Conservation (phyloP, 2,797 vertebrate species). For the Eulemur albifrons region DNA sequence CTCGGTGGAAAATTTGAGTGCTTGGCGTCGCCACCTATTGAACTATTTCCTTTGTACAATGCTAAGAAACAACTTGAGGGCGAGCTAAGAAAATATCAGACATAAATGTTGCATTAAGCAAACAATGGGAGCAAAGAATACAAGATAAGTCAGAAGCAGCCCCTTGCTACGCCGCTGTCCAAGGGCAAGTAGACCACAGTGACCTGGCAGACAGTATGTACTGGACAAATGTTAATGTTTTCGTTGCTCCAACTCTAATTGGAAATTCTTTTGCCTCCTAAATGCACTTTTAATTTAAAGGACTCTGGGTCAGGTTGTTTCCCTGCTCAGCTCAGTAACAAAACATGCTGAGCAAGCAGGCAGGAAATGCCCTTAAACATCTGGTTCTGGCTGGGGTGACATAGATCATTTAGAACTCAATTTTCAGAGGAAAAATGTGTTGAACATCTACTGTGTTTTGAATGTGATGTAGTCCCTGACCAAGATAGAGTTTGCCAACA, state of each 20-base stretch:
- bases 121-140: background rate
- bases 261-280: background rate
- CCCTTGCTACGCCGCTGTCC: background rate
- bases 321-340: background rate
- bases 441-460: background rate
- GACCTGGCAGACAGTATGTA: background rate
- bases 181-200: background rate
- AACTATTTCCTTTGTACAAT: background rate
- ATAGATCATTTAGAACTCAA: background rate
- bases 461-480: background rate
- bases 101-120: background rate
- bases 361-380: background rate
- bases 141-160: background rate
- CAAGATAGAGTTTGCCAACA: background rate
- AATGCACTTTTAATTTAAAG: constrained; percentile 1
- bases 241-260: background rate
- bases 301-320: background rate
- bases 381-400: background rate
- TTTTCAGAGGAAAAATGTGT: background rate
- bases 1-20: background rate
- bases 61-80: background rate
- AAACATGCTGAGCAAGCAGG: background rate
- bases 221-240: background rate
- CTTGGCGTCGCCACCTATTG: background rate
- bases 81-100: background rate